Evolutionary conservation across 2,113 vertebrate species (phyloP), one percentile per base, ranked within the genome.

Genomic region (Lepus timidus): DNA sequence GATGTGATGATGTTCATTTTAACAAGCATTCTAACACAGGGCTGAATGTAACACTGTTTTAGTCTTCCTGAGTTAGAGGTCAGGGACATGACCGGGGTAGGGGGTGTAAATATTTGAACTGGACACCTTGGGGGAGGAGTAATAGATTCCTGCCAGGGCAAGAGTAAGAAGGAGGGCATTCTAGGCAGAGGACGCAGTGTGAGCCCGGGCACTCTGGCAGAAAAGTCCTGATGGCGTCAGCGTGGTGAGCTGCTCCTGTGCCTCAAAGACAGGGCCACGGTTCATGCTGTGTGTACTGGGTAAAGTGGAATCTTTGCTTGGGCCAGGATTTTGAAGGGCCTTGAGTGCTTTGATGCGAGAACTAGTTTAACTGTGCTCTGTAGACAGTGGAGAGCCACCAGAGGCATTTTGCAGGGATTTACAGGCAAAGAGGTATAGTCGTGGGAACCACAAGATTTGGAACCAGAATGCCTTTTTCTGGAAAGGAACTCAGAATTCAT

Each of bases 281-380:
- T 17, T 87, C 65, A 65, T 76, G 36, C 67, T 90, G 80, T 67
- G 80, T 67, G 27, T 27, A 44, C 5, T n/a, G 33, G 70, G 88
- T 51, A 84, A 91, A 73, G 65, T 39, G 1, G 33, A 93, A 20
- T 85, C 25, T 94, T 88, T 87, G 39, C 51, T 44, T 78, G 73
- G 10, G 7, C 58, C 82, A 36, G 44, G 23, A 19, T 62, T 79
- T 13, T 68, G 88, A 86, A 95, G 55, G 51, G 6, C 65, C 75
- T 68, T 79, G 79, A 80, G 58, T 64, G 31, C 51, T 55, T 68
- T 61, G 62, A 33, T 55, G 16, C 78, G 51, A 73, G 73, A 58
- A 31, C 44, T 44, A 9, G 39, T 90, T 65, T 33, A 70, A 51
- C n/a, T 73, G 20, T 49, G 9, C 16, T 52, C 33, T 73, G 31